Conservation (phyloP, 1,140 invertebrate species). For the Tyrophagus putrescentiae region DNA sequence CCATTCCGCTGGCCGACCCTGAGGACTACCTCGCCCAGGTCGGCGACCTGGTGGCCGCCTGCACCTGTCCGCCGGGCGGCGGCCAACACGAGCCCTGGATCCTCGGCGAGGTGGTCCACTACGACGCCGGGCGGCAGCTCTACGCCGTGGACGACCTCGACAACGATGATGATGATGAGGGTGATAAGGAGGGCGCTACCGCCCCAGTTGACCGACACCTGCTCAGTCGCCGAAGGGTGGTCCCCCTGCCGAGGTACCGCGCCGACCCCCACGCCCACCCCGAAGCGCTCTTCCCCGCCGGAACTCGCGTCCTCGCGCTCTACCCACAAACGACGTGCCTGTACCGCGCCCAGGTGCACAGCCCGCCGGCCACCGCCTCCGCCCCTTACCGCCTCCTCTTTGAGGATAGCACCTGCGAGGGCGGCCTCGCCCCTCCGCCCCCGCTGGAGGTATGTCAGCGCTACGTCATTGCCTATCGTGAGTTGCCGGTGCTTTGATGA, state of each 20-base stretch:
- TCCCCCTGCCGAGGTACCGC: conserved; percentile 83
- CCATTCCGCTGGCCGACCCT: too few relatives aligned
- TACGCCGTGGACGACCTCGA: conserved; percentile 97
- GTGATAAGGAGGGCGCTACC: too few relatives aligned
- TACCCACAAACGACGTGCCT: conserved; percentile 99
- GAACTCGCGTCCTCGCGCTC: conserved; percentile 82
- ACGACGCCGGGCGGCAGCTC: conserved; percentile 62
- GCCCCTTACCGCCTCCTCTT: conserved; percentile 90
- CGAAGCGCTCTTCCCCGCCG: conserved; percentile 75
- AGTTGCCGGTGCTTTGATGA: too few relatives aligned
- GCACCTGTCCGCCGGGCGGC: conserved; percentile 57
- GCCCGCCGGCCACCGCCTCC: conserved; percentile 57
- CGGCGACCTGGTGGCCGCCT: conserved; percentile 86
- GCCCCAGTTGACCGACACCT: conserved; percentile 67
- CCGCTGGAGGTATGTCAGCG: conserved; percentile 82
- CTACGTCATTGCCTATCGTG: too few relatives aligned
- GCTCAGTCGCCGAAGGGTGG: conserved; percentile 63
- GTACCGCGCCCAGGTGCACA: conserved; percentile 73
- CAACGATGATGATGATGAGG: conserved; percentile 83
- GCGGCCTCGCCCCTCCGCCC: conserved; percentile 82
- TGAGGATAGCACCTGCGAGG: conserved; percentile 74
- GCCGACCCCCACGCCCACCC: conserved; percentile 89
- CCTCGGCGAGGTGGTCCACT: conserved; percentile 82
- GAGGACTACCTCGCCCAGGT: conserved; percentile 75
- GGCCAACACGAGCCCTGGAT: conserved; percentile 90